phyloP scores from a whole-genome alignment of 2,113 vertebrate genomes.

The Etheostoma spectabile region DNA sequence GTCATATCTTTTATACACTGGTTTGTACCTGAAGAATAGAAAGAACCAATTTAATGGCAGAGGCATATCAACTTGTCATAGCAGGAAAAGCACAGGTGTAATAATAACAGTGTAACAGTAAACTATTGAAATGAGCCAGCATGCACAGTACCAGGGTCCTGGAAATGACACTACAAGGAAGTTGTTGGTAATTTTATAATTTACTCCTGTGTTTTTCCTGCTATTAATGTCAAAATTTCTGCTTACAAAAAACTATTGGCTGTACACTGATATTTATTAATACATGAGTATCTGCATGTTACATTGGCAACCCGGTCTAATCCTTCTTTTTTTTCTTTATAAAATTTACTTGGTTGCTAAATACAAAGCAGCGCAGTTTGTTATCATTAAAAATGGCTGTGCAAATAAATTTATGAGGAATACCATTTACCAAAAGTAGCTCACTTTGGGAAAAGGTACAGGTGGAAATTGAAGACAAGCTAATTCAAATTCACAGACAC shows the following conservation, averaged over 20 bases:
- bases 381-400: not conserved
- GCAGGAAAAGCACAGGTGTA: no score
- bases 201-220: slow-evolving; percentile 4
- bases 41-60: no score
- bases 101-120: no score
- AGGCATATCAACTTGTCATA: no score
- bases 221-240: not conserved
- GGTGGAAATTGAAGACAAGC: not conserved
- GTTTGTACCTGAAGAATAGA: no score
- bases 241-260: not conserved
- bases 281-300: not conserved
- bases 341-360: not conserved
- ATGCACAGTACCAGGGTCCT: not conserved
- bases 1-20: no score
- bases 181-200: not conserved
- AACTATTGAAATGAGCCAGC: not conserved
- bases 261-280: not conserved
- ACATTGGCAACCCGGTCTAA: not conserved
- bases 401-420: not conserved
- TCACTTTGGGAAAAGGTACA: not conserved
- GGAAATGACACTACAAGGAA: not conserved
- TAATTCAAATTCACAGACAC: not conserved
- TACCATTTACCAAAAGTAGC: not conserved
- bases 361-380: not conserved
- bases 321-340: not conserved